These are phyloP conservation scores for Drosophila carrolli DNA, from an alignment of 1,140 invertebrate species.

Conservation along the genomic window DNA sequence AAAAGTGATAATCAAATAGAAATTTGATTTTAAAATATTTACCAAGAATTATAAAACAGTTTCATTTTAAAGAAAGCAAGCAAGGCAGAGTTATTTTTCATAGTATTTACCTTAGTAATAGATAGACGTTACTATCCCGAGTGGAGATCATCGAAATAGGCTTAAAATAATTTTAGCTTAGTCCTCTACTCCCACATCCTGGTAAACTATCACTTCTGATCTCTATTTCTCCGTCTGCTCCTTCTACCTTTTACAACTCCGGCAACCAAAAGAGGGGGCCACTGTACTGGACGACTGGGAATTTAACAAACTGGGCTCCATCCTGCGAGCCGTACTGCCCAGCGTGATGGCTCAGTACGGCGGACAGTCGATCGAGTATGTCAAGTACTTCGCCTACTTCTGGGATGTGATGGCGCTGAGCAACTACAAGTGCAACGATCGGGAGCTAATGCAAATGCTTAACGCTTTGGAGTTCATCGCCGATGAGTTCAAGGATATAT, in stretches of 20 bases:
- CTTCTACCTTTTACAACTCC: conserved; percentile 2
- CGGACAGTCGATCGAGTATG: conserved; percentile 62
- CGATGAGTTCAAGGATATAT: conserved; percentile 71
- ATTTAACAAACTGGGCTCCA: conserved; percentile 69
- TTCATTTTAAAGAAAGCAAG: too few relatives aligned
- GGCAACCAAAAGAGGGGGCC: conserved; percentile 36
- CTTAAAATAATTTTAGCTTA: background rate
- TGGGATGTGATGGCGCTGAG: conserved; percentile 72
- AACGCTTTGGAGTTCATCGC: conserved; percentile 71
- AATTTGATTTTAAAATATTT: too few relatives aligned
- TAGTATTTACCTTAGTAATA: too few relatives aligned
- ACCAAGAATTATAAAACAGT: too few relatives aligned
- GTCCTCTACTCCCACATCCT: background rate
- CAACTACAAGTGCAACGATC: conserved; percentile 67
- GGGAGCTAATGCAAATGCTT: conserved; percentile 72
- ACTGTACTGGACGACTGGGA: conserved; percentile 67
- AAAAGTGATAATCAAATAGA: too few relatives aligned
- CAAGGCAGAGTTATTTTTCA: too few relatives aligned
- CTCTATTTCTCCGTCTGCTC: conserved; percentile 23
- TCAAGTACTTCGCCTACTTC: conserved; percentile 67
- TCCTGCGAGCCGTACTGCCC: conserved; percentile 60
- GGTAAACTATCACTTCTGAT: conserved; percentile 35
- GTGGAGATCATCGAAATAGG: too few relatives aligned
- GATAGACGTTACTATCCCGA: too few relatives aligned
- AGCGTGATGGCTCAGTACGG: conserved; percentile 57